phyloP scores from a whole-genome alignment of 35 echinoderm and acorn worm species.

The Ophioderma brevispina region DNA sequence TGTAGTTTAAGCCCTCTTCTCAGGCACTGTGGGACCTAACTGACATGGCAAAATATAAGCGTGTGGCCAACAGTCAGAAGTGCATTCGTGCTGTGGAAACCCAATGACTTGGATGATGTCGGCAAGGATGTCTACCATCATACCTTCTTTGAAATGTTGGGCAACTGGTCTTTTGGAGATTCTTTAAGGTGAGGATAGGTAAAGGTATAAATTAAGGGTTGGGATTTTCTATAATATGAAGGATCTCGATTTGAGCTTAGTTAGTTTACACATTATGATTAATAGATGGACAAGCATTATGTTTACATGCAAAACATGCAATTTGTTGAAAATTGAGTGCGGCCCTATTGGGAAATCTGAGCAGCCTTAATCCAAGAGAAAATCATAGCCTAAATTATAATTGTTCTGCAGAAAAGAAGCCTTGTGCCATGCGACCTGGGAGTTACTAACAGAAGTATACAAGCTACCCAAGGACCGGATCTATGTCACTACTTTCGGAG shows the following conservation, averaged over 20 bases:
- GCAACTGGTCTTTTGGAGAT: slow-evolving; percentile 99
- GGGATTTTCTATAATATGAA: no score
- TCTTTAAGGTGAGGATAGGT: slow-evolving; percentile 96
- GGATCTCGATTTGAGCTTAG: no score
- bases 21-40: slow-evolving; percentile 92
- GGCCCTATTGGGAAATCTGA: no score
- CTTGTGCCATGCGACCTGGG: slow-evolving; percentile 87
- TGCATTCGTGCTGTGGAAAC: slow-evolving; percentile 99
- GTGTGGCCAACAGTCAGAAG: slow-evolving; percentile 93
- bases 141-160: slow-evolving; percentile 99
- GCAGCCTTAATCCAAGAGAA: no score
- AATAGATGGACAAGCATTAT: no score
- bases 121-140: slow-evolving; percentile 97
- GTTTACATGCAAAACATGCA: no score
- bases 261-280: no score
- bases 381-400: no score
- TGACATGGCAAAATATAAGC: slow-evolving; percentile 77
- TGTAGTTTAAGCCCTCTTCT: slow-evolving; percentile 91
- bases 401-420: slow-evolving; percentile 78
- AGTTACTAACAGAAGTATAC: slow-evolving; percentile 84
- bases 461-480: slow-evolving; percentile 82
- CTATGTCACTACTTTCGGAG: slow-evolving; percentile 97
- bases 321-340: no score
- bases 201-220: no score
- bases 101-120: slow-evolving; percentile 97